Evolutionary conservation across 2,797 vertebrate species (phyloP), one percentile per base, ranked within the genome.

Genomic region (Aulostomus chinensis): DNA sequence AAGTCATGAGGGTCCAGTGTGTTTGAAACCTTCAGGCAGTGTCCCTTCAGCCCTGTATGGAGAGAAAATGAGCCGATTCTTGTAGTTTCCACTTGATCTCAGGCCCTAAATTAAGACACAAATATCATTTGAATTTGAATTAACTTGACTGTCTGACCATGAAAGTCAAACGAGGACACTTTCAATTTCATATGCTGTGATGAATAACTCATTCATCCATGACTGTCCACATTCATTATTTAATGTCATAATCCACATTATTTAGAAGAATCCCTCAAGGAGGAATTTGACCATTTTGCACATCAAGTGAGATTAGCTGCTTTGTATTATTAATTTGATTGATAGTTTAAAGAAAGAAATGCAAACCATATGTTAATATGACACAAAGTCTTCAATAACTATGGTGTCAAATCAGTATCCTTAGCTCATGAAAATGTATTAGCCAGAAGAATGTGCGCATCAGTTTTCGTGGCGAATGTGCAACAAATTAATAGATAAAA

Each of bases 121-220:
- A 66, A 62, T 42, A 13, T 38, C 16, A 28, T 58, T 49, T 62
- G 33, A 72, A 62, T 31, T 29, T 36, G 28, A 73, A 71, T 32
- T 6, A 17, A 25, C 11, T 43, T 50, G 14, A 58, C 50, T 56
- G 7, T 49, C 42, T 21, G 32, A 62, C 56, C 16, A 34, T 69
- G 33, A 68, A 64, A 41, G 68, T 58, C 53, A 73, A 28, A 0
- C 4, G 6, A 61, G 43, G 25, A n/a, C 12, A 17, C 39, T 5
- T 6, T 12, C 26, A 30, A 40, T 31, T 56, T 53, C 14, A 42
- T 52, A n/a, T n/a, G n/a, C n/a, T n/a, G 24, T 18, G 14, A 17
- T 24, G 3, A 36, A 45, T 54, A 40, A 47, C 31, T 35, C 9
- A 64, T 58, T 21, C 14, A 24, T 50, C n/a, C 36, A 11, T 50